Evolutionary conservation across 2,888 invertebrate genomes (phyloP), one percentile per base, ranked within the genome.

Genomic region (Agonopterix subpropinquella): DNA sequence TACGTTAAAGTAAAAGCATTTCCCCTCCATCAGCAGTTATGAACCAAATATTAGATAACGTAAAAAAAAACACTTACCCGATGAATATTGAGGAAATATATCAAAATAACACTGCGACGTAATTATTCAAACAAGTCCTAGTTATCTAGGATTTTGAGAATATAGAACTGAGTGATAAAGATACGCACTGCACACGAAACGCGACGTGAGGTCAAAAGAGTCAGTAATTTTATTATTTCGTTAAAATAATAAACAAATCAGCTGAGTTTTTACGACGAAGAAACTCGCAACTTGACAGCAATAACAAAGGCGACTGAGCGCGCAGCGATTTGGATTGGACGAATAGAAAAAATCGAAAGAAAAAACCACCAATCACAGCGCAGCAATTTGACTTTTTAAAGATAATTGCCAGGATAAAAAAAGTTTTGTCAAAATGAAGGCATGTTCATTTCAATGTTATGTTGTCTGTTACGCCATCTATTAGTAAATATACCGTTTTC

Each of bases 151-250:
- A 44, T 11, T 50, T 42, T 41, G 48, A 43, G 50, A 53, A 50
- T 48, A 44, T 11, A 1, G 7, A 44, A 37, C 44, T 5, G 18
- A 15, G 4, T 7, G 41, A 37, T 8, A 47, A 51, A 43, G 48
- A 39, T 39, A 2, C 47, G 52, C 56, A 59, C 54, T 49, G 47
- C 55, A 65, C 64, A 52, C 55, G 48, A 54, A 54, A 39, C 55
- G 48, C 55, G 55, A n/a, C 39, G 9, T 10, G 39, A 9, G 39
- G 9, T 39, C 39, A n/a, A 9, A 37, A 39, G n/a, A 52, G 53
- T 55, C 44, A 45, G 41, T 47, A 53, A 52, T 36, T 47, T 18
- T 43, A 45, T 43, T 41, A 43, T 45, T 49, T 45, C 11, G n/a
- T 43, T 48, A n/a, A 39, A 44, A 42, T 36, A 46, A 50, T 50